A percentile compares a stretch with the other conserved stretches of the same genome.
Conservation (phyloP, 37 sponge, comb jelly and placozoan species). For the Cliona cf. orientalis region DNA sequence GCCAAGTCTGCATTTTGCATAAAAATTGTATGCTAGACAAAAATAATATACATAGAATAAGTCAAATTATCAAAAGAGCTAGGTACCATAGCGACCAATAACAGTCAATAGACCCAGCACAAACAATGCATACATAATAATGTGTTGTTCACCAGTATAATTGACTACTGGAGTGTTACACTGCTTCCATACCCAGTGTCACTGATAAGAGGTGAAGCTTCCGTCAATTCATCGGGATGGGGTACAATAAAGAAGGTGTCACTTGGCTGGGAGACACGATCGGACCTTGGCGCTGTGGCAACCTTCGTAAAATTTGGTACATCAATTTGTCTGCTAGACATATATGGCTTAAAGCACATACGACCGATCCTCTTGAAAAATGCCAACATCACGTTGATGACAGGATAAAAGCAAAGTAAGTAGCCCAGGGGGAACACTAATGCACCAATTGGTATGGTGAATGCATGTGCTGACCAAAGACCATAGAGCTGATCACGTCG, state of each 20-base stretch:
- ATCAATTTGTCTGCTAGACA: neutral
- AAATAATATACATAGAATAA: no score
- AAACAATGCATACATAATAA: no score
- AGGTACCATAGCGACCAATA: no score
- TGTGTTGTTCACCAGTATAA: no score
- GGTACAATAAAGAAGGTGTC: neutral
- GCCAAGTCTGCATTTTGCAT: no score
- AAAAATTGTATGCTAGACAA: no score
- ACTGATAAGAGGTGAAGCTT: no score
- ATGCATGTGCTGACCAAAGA: neutral
- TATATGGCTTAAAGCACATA: neutral
- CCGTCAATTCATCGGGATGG: neutral
- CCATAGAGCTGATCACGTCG: neutral
- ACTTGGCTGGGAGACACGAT: neutral
- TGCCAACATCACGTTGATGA: neutral
- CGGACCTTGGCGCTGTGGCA: neutral
- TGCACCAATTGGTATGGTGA: neutral
- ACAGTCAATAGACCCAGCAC: no score
- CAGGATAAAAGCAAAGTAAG: neutral
- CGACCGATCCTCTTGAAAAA: neutral
- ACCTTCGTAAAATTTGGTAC: neutral
- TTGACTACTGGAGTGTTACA: no score
- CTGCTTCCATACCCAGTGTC: no score
- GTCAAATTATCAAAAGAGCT: no score
- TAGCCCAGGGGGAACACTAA: neutral